Conservation (phyloP, 2,888 invertebrate species). For the Mamestra brassicae region DNA sequence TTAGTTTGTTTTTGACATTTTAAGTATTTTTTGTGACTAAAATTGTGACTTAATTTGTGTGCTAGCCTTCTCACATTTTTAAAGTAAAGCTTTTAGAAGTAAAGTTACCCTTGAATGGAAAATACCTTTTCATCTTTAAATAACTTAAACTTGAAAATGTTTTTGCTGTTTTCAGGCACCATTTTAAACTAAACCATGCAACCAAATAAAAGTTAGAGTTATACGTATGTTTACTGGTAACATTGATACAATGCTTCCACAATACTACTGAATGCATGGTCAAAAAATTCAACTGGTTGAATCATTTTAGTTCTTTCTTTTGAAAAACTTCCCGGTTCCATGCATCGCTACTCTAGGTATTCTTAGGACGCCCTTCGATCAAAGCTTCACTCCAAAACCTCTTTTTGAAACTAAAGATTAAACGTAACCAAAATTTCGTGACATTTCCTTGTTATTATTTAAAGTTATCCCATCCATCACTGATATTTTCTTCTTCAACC, state of each 20-base stretch:
- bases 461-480: conserved; percentile 1
- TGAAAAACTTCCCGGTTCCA: background rate
- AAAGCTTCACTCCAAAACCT: too few relatives aligned
- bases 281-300: background rate
- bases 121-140: background rate
- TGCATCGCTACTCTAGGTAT: too few relatives aligned
- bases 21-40: background rate
- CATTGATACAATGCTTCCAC: background rate
- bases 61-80: background rate
- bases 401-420: too few relatives aligned
- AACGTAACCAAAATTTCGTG: too few relatives aligned
- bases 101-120: background rate
- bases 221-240: too few relatives aligned
- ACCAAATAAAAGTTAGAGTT: too few relatives aligned
- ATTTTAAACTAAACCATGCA: too few relatives aligned
- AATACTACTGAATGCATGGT: too few relatives aligned
- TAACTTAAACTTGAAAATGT: background rate
- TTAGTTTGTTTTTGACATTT: too few relatives aligned
- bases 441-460: background rate
- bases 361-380: too few relatives aligned
- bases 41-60: background rate
- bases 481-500: background rate
- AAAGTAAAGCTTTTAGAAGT: background rate
- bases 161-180: too few relatives aligned
- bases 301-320: background rate